Conservation (phyloP, 1,140 invertebrate genomes). For the Venustaconcha ellipsiformis region DNA sequence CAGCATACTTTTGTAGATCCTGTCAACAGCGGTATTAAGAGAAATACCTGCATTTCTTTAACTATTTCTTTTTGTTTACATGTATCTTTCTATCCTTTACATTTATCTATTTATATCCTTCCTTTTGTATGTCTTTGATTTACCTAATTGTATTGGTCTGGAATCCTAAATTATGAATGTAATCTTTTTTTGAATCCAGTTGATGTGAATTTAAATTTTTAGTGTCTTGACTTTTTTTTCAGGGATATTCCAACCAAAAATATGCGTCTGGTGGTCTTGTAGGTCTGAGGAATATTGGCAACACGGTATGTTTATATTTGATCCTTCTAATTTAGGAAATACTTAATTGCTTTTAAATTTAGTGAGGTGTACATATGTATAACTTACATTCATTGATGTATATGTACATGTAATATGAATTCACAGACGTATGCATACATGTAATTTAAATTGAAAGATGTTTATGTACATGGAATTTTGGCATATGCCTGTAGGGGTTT, state of each 20-base stretch:
- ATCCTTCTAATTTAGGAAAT: neutral
- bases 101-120: no score
- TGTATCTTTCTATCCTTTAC: no score
- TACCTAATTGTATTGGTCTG: no score
- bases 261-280: slow-evolving; percentile 77
- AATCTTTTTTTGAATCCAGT: neutral
- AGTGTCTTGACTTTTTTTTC: slow-evolving; percentile 16
- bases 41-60: no score
- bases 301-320: slow-evolving; percentile 77
- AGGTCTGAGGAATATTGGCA: slow-evolving; percentile 92
- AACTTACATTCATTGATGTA: slow-evolving; percentile 1
- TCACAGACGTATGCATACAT: neutral
- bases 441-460: no score
- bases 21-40: no score
- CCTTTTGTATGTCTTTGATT: no score
- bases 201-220: neutral
- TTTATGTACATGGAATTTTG: no score
- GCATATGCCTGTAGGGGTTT: no score
- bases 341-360: neutral
- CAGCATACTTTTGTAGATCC: no score
- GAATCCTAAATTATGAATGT: neutral
- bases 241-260: slow-evolving; percentile 29
- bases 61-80: no score
- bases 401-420: slow-evolving; percentile 1
- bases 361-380: neutral